phyloP scores from a whole-genome alignment of 2,113 vertebrate species.

The Tragelaphus strepsiceros region DNA sequence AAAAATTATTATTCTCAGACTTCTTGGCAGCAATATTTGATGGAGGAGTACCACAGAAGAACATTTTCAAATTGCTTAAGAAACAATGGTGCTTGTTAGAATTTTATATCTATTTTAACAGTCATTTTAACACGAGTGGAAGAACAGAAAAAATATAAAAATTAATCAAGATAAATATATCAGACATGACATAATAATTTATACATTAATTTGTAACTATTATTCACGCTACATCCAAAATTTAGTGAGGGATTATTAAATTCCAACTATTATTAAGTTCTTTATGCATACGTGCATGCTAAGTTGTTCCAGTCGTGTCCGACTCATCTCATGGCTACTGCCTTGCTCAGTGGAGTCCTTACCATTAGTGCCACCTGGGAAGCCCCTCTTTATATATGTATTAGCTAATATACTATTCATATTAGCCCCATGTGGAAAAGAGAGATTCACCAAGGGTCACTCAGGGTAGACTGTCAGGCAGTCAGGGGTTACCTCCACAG shows the following conservation, averaged over 20 bases:
- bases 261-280: not conserved
- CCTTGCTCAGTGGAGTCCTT: not conserved
- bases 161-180: not conserved
- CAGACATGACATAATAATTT: not conserved
- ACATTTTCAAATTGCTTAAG: not conserved
- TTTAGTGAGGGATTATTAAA: not conserved
- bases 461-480: not conserved
- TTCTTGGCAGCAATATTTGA: not conserved
- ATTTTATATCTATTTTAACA: not conserved
- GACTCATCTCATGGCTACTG: not conserved
- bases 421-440: not conserved
- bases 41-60: not conserved
- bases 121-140: not conserved
- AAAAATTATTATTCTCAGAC: not conserved
- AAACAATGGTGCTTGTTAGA: not conserved
- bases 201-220: not conserved
- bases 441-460: conserved; percentile 32
- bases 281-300: not conserved
- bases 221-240: not conserved
- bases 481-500: not conserved
- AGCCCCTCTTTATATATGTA: not conserved
- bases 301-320: not conserved
- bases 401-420: not conserved
- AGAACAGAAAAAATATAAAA: not conserved
- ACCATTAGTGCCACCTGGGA: not conserved